These are phyloP conservation scores for Pristionchus entomophagus DNA, from an alignment of 2,888 invertebrate species.

Conservation along the genomic window DNA sequence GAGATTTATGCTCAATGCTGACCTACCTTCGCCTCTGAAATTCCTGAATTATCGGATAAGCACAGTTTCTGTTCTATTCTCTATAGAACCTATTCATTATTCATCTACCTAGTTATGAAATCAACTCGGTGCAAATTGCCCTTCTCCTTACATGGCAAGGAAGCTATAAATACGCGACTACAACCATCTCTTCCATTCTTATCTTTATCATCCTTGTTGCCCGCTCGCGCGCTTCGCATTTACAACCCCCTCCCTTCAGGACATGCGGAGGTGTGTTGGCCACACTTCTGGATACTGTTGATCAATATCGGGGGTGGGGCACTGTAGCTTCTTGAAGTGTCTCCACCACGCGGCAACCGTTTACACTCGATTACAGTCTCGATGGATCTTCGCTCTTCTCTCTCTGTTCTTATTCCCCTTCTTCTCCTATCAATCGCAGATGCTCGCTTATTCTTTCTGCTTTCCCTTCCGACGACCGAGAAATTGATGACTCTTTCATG, in stretches of 20 bases:
- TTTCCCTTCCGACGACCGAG: neutral
- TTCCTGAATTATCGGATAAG: no score
- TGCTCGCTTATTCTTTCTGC: slow-evolving; percentile 11
- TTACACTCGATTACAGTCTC: slow-evolving; percentile 27
- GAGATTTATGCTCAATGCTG: neutral
- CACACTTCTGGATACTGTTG: neutral
- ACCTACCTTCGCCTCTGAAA: neutral
- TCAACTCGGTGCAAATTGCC: slow-evolving; percentile 4
- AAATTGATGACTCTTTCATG: slow-evolving; percentile 40
- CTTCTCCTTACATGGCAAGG: neutral
- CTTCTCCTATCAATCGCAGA: slow-evolving; percentile 25
- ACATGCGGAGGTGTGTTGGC: neutral
- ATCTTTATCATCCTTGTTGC: slow-evolving; percentile 15
- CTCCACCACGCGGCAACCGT: neutral
- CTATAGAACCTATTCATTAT: neutral
- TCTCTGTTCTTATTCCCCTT: neutral
- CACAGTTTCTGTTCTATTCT: no score
- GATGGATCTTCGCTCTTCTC: no score
- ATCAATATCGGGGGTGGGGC: neutral
- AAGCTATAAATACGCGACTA: slow-evolving; percentile 20
- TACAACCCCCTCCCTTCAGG: neutral
- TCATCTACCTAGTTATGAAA: neutral
- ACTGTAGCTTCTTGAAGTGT: neutral
- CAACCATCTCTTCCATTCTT: slow-evolving; percentile 22
- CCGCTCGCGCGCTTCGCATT: neutral